Percentiles rank a stretch among this genome's conserved stretches.
Evolutionary conservation across 2,113 vertebrate species (phyloP).

Genomic region (Campylorhamphus procurvoides): DNA sequence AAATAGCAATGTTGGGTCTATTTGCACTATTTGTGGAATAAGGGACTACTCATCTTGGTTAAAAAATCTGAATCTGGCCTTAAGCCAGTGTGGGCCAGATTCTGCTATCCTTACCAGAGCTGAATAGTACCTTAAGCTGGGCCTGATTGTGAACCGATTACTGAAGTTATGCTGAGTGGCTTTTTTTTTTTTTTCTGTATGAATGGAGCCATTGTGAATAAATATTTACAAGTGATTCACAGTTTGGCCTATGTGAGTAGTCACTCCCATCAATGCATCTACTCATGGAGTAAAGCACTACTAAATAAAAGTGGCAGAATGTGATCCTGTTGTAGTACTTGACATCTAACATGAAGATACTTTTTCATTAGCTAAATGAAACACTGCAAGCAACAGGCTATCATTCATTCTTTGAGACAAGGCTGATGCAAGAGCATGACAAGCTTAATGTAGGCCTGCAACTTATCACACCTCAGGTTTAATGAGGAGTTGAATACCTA

Average conservation of each 20-base stretch:
- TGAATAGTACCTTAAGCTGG: conserved; percentile 39
- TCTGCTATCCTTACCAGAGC: conserved; percentile 16
- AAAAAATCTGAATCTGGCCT: conserved; percentile 11
- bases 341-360: conserved; percentile 59
- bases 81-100: background rate
- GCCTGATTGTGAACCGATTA: conserved; percentile 50
- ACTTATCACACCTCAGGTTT: conserved; percentile 60
- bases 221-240: conserved; percentile 61
- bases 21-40: conserved; percentile 30
- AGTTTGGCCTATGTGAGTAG: conserved; percentile 42
- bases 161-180: conserved; percentile 14
- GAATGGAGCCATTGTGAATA: conserved; percentile 64
- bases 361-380: conserved; percentile 58
- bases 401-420: conserved; percentile 33
- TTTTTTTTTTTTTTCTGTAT: background rate
- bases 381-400: background rate
- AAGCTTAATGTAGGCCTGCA: conserved; percentile 62
- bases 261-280: background rate
- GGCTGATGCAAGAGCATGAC: conserved; percentile 56
- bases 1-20: background rate
- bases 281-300: conserved; percentile 47
- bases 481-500: conserved; percentile 49
- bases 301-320: conserved; percentile 62
- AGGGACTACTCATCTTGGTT: conserved; percentile 34
- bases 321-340: conserved; percentile 64